phyloP scores from a whole-genome alignment of 1,140 invertebrate species.

The Ylistrum balloti region DNA sequence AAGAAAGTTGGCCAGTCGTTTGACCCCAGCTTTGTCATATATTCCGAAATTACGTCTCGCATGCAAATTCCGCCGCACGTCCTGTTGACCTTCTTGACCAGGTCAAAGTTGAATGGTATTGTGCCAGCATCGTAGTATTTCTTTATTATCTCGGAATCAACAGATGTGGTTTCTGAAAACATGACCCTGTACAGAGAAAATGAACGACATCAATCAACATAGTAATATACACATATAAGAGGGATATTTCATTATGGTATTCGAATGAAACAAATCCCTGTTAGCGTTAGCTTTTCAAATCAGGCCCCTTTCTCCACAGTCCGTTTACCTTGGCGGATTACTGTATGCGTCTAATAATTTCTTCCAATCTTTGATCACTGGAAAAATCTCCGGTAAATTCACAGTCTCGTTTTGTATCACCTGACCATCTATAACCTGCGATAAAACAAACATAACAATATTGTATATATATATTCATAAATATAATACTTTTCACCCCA shows the following conservation, averaged over 20 bases:
- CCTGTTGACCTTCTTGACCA: constrained; percentile 66
- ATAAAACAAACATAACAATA: neutral
- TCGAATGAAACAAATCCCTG: no score
- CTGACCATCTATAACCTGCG: neutral
- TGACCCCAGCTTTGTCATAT: constrained; percentile 40
- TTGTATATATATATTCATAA: no score
- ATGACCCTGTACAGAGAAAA: constrained; percentile 86
- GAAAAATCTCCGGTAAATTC: constrained; percentile 50
- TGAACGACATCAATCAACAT: no score
- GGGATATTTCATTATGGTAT: no score
- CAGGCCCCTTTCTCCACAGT: no score
- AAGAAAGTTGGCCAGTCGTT: constrained; percentile 70
- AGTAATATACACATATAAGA: no score
- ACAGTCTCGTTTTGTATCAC: constrained; percentile 46
- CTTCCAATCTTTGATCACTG: constrained; percentile 43
- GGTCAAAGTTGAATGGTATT: constrained; percentile 88
- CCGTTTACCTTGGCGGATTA: neutral
- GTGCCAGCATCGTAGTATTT: constrained; percentile 87
- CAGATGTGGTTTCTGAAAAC: constrained; percentile 89
- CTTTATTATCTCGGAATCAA: constrained; percentile 83
- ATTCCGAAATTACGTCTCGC: constrained; percentile 55
- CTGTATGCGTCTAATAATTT: constrained; percentile 45
- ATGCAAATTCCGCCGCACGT: constrained; percentile 64
- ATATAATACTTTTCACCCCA: no score
- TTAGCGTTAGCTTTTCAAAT: no score